Evolutionary conservation across 2,797 vertebrate genomes (phyloP).

Genomic region (Myiotriccus ornatus): DNA sequence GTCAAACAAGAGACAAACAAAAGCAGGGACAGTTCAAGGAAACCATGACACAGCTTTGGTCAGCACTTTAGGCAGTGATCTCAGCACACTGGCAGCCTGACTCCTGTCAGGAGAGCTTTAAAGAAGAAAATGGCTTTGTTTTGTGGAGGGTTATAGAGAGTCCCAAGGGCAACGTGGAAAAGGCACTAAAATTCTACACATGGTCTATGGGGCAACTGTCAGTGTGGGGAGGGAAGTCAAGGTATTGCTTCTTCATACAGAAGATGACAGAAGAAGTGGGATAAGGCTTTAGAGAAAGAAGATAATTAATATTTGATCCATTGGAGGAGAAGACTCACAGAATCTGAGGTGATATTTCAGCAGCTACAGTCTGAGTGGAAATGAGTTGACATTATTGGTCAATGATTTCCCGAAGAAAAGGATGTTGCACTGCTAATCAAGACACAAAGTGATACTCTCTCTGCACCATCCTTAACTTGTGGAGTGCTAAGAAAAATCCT

Average conservation of each 20-base stretch:
- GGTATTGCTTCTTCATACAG: not conserved
- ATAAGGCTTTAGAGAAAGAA: not conserved
- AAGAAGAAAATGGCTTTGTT: not conserved
- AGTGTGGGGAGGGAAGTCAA: not conserved
- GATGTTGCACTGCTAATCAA: not conserved
- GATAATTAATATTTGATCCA: not conserved
- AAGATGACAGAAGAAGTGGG: not conserved
- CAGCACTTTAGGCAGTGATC: conserved; percentile 18
- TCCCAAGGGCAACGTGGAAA: not conserved
- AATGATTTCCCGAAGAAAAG: not conserved
- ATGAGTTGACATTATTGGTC: not conserved
- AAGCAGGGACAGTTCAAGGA: conserved; percentile 59
- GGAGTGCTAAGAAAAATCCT: not conserved
- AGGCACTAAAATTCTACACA: not conserved
- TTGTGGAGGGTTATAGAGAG: not conserved
- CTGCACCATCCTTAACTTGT: not conserved
- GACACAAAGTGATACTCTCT: not conserved
- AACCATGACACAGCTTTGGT: conserved; percentile 37
- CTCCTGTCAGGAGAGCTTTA: not conserved
- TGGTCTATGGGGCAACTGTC: accelerated
- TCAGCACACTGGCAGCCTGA: not conserved
- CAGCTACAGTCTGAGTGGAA: not conserved
- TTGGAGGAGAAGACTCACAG: not conserved
- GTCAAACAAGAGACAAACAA: not conserved
- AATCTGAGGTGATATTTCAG: not conserved